Base-by-base conservation (phyloP, 2,113 vertebrate species). In the Equus quagga region DNA sequence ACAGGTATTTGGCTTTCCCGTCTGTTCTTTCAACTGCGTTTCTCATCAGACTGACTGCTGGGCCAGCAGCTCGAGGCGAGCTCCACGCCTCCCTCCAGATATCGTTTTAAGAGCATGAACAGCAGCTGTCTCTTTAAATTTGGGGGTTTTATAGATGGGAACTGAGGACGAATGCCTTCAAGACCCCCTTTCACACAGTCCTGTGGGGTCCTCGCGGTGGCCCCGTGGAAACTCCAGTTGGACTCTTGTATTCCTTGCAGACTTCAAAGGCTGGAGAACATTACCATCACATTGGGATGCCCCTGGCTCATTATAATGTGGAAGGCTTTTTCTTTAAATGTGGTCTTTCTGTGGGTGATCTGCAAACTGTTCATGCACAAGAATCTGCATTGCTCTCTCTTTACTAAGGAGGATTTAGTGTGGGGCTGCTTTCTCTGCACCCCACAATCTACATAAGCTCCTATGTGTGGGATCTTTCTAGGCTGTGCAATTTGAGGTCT, bases 1-100 rank as follows among this genome's bases (percentile, higher is more conserved):
- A 98, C 98, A 98, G 96, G 94, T 93, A 98, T 75, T 98, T 99
- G 98, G 98, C 98, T 98, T 79, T 94, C 72, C 81, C 54, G 73
- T 23, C 92, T 96, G 91, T 87, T 78, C 95, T 97, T 91, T 97
- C 51, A 15, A 92, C 96, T 95, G 78, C 81, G 82, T 98, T 98
- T 98, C 98, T 97, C 76, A 0, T 5, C 72, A 58, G 96, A 89
- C 54, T 46, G 92, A 64, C 91, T 9, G 56, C 65, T 0, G 94
- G 85, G 97, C 86, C 65, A 46, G 11, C 2, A 81, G 81, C 11
- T 67, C 2, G 28, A 70, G 87, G 86, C 6, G 15, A 49, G 67
- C 44, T 65, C 91, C 58, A 0, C 0, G 0, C 46, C 79, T 86
- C 67, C 46, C 78, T 91, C 70, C 65, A 0, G 76, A 82, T 62